Percentiles rank a stretch among this genome's conserved stretches.
Conservation (phyloP, 2,888 invertebrate genomes). For the Emesis russula region DNA sequence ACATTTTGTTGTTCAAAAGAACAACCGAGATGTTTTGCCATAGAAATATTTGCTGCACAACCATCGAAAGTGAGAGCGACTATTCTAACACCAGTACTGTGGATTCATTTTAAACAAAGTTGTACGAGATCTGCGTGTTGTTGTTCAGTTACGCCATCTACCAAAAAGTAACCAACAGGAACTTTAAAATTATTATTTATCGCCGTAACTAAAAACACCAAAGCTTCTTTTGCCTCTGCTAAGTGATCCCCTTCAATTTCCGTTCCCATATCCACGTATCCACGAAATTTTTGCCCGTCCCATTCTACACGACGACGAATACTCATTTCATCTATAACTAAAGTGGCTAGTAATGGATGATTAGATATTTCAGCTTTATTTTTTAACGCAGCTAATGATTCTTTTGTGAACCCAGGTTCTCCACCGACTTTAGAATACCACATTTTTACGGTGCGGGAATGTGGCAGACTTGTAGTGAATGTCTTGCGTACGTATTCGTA, state of each 20-base stretch:
- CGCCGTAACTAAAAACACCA: background rate
- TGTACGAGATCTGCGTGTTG: background rate
- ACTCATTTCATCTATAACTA: background rate
- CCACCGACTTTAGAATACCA: background rate
- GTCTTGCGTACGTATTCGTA: background rate
- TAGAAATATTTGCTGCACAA: background rate
- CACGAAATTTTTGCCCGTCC: background rate
- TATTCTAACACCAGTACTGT: background rate
- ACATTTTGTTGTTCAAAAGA: conserved; percentile 8
- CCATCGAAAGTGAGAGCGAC: background rate
- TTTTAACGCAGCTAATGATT: background rate
- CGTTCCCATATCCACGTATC: no score
- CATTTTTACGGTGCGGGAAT: background rate
- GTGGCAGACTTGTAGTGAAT: background rate
- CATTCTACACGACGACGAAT: background rate
- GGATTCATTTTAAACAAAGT: background rate
- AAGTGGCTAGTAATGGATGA: background rate
- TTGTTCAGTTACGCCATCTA: no score
- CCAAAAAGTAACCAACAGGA: background rate
- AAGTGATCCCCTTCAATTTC: no score
- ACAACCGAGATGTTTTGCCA: background rate
- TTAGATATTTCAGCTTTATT: background rate
- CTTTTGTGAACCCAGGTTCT: background rate
- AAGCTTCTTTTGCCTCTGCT: background rate
- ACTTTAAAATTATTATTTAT: no score